Conservation (phyloP, 2,797 vertebrate genomes). For the Chaetophractus vellerosus region DNA sequence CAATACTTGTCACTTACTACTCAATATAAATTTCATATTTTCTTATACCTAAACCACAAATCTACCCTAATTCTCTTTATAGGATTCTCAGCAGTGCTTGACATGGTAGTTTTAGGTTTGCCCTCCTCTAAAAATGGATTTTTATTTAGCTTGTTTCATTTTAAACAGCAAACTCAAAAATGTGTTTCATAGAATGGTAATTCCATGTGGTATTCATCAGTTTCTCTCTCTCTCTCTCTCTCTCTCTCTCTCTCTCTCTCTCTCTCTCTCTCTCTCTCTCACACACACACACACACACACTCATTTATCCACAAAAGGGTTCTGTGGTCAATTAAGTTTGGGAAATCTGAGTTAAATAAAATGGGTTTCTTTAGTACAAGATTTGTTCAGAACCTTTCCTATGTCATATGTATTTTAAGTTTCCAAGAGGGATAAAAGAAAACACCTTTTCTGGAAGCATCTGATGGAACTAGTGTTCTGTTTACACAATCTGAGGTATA, state of each 20-base stretch:
- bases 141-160: constrained; percentile 60
- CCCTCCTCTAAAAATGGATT: constrained; percentile 31
- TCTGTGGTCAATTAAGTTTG: background rate
- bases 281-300: accelerated
- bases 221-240: background rate
- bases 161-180: constrained; percentile 62
- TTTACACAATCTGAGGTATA: too few species aligned
- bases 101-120: background rate
- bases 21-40: background rate
- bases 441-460: background rate
- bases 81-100: background rate
- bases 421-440: background rate
- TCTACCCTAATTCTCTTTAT: background rate
- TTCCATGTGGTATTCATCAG: background rate
- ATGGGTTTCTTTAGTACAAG: background rate
- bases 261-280: background rate
- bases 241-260: too few species aligned
- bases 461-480: background rate
- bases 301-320: background rate
- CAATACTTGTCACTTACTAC: background rate
- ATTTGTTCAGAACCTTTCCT: background rate
- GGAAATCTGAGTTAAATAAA: constrained; percentile 26
- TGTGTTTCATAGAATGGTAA: background rate
- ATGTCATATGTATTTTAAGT: background rate
- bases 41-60: background rate